Evolutionary conservation across 2,113 vertebrate species (phyloP).

Genomic region (Toxostoma redivivum): DNA sequence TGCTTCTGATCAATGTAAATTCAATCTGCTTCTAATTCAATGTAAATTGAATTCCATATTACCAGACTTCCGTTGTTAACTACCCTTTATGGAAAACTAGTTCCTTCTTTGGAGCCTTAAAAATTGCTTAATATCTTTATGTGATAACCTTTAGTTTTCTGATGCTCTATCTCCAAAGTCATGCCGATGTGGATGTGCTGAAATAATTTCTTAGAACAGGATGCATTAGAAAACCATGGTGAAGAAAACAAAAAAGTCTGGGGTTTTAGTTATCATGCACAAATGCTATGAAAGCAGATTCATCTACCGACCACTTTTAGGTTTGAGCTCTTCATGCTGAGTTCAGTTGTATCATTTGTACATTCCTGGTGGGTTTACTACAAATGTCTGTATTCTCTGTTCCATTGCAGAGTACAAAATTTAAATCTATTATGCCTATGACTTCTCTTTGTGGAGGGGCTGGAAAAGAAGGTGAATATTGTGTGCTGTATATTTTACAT

Average conservation of each 20-base stretch:
- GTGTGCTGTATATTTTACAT: neutral
- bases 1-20: neutral
- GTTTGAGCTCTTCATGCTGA: neutral
- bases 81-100: neutral
- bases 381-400: neutral
- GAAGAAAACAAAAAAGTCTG: neutral
- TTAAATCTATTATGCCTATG: neutral
- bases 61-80: neutral
- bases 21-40: neutral
- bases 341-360: neutral
- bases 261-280: neutral
- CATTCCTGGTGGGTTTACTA: neutral
- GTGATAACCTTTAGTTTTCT: neutral
- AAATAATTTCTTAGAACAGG: neutral
- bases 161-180: neutral
- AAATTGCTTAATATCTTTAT: neutral
- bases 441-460: neutral
- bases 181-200: accelerated
- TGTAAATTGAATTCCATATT: neutral
- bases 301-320: neutral
- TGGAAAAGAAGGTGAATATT: neutral
- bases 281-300: neutral
- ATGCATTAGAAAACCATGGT: neutral
- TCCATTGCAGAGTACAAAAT: neutral
- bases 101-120: neutral